Conservation (phyloP, 2,888 invertebrate genomes). For the Eremobia ochroleuca region DNA sequence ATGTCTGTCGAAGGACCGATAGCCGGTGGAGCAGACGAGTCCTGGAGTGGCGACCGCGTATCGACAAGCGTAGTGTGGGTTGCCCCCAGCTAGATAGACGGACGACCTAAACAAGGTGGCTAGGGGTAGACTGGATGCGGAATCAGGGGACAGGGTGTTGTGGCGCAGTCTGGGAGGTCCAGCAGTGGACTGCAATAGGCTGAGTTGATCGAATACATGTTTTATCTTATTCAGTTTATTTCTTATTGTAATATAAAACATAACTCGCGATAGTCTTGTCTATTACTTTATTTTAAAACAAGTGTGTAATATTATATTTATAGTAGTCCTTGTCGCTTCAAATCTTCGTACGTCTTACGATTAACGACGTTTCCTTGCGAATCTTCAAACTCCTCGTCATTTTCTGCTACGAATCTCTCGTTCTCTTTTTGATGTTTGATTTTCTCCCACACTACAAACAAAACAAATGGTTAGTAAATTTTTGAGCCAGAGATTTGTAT, state of each 20-base stretch:
- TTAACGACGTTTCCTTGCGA: slow-evolving; percentile 99
- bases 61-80: too few species aligned
- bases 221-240: background rate
- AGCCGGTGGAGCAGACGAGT: too few species aligned
- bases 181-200: too few species aligned
- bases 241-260: background rate
- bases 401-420: slow-evolving; percentile 99
- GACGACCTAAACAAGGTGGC: too few species aligned
- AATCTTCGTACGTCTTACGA: slow-evolving; percentile 99
- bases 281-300: slow-evolving; percentile 48
- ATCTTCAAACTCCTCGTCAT: slow-evolving; percentile 99
- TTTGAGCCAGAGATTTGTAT: background rate
- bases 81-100: too few species aligned
- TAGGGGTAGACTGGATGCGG: too few species aligned
- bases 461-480: background rate
- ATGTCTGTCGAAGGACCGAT: too few species aligned
- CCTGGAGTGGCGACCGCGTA: too few species aligned
- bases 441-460: slow-evolving; percentile 98
- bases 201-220: too few species aligned
- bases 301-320: slow-evolving; percentile 86
- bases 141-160: too few species aligned
- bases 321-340: slow-evolving; percentile 99
- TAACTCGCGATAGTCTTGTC: background rate
- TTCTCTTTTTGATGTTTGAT: slow-evolving; percentile 98
- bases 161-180: too few species aligned